Conservation (phyloP, 2,888 invertebrate species). For the Aporophyla lueneburgensis region DNA sequence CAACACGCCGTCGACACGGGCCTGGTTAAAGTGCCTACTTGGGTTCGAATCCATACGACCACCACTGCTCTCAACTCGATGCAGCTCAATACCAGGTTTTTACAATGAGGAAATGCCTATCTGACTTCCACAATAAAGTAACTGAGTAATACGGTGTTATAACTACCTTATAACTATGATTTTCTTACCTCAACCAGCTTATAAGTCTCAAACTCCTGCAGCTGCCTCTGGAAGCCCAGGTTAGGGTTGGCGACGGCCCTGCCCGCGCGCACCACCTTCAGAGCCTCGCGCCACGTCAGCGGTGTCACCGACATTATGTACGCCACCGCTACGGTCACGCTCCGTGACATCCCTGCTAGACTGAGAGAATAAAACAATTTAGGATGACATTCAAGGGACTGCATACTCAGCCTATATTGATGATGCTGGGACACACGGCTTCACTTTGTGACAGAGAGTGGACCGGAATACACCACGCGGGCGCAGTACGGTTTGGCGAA, state of each 20-base stretch:
- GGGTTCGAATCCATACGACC: too few species aligned
- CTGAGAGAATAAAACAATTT: conserved; percentile 84
- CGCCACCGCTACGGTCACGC: conserved; percentile 98
- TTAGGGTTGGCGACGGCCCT: conserved; percentile 98
- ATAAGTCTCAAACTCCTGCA: conserved; percentile 97
- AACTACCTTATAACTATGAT: neutral
- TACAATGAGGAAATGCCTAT: neutral
- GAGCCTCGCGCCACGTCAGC: conserved; percentile 97
- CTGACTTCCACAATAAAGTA: too few species aligned
- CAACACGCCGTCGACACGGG: too few species aligned
- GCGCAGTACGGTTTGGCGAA: too few species aligned
- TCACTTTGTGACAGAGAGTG: too few species aligned
- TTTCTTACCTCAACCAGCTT: conserved; percentile 93
- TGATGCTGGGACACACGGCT: too few species aligned
- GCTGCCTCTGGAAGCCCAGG: conserved; percentile 98
- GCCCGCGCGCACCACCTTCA: conserved; percentile 98
- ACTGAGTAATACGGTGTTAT: neutral
- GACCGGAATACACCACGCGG: too few species aligned
- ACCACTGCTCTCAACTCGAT: neutral
- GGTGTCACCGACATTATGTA: conserved; percentile 98
- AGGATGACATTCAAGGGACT: neutral
- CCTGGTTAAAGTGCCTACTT: too few species aligned
- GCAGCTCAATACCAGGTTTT: neutral
- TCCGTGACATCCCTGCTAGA: conserved; percentile 98
- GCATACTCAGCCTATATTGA: too few species aligned